Percentiles rank a stretch among this genome's conserved stretches.
Evolutionary conservation across 2,888 invertebrate genomes (phyloP).

Genomic region (Eupithecia dodoneata): DNA sequence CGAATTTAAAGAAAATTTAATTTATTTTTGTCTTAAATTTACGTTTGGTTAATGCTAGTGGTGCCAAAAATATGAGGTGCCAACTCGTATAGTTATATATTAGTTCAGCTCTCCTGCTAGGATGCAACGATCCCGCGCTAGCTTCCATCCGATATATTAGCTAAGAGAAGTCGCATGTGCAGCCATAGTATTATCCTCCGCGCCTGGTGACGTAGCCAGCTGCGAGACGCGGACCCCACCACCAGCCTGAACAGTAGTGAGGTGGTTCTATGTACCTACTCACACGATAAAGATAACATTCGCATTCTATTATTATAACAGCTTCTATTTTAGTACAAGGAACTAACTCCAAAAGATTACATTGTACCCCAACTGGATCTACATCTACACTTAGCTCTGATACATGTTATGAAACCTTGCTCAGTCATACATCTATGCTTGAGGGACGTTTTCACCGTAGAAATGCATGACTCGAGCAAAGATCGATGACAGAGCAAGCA

Average conservation of each 20-base stretch:
- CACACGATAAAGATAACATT: background rate
- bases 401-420: no score
- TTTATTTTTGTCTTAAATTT: slow-evolving; percentile 46
- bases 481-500: no score
- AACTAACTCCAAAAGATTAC: background rate
- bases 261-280: background rate
- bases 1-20: slow-evolving; percentile 51
- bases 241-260: slow-evolving; percentile 10
- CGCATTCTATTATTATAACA: background rate
- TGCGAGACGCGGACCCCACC: slow-evolving; percentile 12
- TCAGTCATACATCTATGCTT: no score
- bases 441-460: no score
- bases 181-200: background rate
- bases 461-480: no score
- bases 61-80: slow-evolving; percentile 79
- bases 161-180: background rate
- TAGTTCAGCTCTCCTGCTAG: slow-evolving; percentile 34
- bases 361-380: background rate
- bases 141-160: background rate
- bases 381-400: background rate
- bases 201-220: background rate
- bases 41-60: slow-evolving; percentile 65
- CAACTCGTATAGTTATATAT: slow-evolving; percentile 54
- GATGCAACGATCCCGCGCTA: slow-evolving; percentile 13
- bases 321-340: background rate